Conservation (phyloP, 2,888 invertebrate species). For the Cylloceria caligata region DNA sequence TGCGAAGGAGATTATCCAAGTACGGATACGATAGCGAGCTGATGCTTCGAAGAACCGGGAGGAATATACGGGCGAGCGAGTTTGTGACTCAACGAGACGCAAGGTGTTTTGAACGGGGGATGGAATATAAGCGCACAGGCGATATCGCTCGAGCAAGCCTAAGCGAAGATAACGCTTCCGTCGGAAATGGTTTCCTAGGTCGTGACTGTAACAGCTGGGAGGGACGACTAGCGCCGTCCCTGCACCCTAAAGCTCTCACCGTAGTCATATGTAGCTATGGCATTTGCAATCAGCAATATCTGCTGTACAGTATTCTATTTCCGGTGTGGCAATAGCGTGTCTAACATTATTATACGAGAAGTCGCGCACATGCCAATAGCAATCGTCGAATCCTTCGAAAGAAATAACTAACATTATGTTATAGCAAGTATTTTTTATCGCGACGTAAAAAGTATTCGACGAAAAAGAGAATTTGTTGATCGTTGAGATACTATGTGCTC, state of each 20-base stretch:
- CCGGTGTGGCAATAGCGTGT: slow-evolving; percentile 49
- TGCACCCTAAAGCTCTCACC: slow-evolving; percentile 2
- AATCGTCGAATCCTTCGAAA: slow-evolving; percentile 30
- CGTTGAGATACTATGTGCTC: too few relatives aligned
- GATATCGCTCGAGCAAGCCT: slow-evolving; percentile 56
- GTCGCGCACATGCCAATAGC: too few relatives aligned
- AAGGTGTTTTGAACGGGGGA: slow-evolving; percentile 1
- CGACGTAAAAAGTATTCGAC: background rate
- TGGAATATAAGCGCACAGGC: slow-evolving; percentile 28
- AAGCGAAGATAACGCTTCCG: slow-evolving; percentile 56
- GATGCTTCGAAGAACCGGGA: slow-evolving; percentile 32
- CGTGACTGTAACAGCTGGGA: slow-evolving; percentile 45
- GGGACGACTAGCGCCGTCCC: background rate
- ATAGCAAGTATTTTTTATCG: background rate
- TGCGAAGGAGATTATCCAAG: slow-evolving; percentile 58
- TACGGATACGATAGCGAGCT: slow-evolving; percentile 44
- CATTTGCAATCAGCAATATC: too few relatives aligned
- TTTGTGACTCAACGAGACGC: slow-evolving; percentile 16
- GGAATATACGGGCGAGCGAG: slow-evolving; percentile 26
- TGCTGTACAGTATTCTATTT: slow-evolving; percentile 31
- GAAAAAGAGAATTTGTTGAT: background rate
- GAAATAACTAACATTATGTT: background rate
- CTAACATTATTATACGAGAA: slow-evolving; percentile 51
- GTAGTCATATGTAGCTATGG: background rate
- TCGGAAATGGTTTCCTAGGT: slow-evolving; percentile 60